phyloP scores from a whole-genome alignment of 2,113 vertebrate genomes.

The Trematomus loennbergii region DNA sequence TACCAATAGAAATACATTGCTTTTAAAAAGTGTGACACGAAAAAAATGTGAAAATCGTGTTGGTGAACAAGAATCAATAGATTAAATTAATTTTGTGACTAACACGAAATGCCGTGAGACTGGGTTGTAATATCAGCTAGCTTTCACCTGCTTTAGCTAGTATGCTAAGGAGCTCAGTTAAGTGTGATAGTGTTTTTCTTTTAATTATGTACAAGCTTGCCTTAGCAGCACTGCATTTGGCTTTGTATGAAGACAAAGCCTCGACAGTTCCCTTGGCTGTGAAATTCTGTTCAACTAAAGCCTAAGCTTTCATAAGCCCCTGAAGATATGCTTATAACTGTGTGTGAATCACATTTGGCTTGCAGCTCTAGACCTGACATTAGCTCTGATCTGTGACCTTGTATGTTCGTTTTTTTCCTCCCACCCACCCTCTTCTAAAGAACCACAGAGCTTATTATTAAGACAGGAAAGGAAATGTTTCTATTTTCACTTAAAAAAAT shows the following conservation, averaged over 20 bases:
- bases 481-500: constrained; percentile 17
- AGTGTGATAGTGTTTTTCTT: neutral
- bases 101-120: no score
- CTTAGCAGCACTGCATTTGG: neutral
- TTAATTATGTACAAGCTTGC: neutral
- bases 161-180: neutral
- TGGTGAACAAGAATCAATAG: no score
- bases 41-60: no score
- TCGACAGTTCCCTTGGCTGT: neutral
- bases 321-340: neutral
- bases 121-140: no score
- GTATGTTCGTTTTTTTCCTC: constrained; percentile 34
- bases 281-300: constrained; percentile 6
- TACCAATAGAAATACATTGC: no score
- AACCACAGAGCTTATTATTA: constrained; percentile 18
- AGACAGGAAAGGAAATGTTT: constrained; percentile 6
- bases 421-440: neutral
- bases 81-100: no score
- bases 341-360: constrained; percentile 43
- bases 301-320: neutral
- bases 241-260: neutral
- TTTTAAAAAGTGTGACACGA: no score
- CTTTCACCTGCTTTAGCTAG: neutral
- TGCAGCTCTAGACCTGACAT: constrained; percentile 43
- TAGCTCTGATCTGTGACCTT: constrained; percentile 53